These are phyloP conservation scores for Eumaeus atala DNA, from an alignment of 1,140 invertebrate genomes.

Conservation along the genomic window DNA sequence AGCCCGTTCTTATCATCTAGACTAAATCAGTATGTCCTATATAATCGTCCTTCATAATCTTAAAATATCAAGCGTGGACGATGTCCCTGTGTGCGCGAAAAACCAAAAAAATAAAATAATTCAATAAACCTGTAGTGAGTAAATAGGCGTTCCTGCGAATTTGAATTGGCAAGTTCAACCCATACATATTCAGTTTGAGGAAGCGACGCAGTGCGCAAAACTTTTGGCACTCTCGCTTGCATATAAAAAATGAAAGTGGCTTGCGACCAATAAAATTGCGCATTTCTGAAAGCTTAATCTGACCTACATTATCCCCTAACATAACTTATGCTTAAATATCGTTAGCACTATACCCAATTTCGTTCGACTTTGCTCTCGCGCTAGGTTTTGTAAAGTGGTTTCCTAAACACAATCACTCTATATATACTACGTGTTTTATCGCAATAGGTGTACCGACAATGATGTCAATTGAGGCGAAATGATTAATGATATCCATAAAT, in stretches of 20 bases:
- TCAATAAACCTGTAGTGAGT: conserved; percentile 43
- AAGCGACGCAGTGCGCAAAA: conserved; percentile 69
- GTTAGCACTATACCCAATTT: background rate
- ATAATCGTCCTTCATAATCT: conserved; percentile 4
- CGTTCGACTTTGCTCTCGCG: background rate
- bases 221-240: conserved; percentile 70
- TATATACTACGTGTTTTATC: too few relatives aligned
- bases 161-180: conserved; percentile 62
- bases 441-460: too few relatives aligned
- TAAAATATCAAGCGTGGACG: conserved; percentile 11
- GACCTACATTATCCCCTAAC: conserved; percentile 38
- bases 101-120: conserved; percentile 25
- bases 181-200: conserved; percentile 66
- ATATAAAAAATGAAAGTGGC: conserved; percentile 69
- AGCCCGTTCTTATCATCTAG: too few relatives aligned
- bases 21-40: background rate
- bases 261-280: conserved; percentile 41
- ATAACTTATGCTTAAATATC: conserved; percentile 17
- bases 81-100: conserved; percentile 13
- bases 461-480: too few relatives aligned
- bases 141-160: conserved; percentile 53
- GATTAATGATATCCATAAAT: too few relatives aligned
- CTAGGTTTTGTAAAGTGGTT: too few relatives aligned
- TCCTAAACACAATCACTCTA: too few relatives aligned
- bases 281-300: conserved; percentile 43